These are phyloP conservation scores for Chionis minor DNA, from an alignment of 2,113 vertebrate genomes.

Conservation along the genomic window DNA sequence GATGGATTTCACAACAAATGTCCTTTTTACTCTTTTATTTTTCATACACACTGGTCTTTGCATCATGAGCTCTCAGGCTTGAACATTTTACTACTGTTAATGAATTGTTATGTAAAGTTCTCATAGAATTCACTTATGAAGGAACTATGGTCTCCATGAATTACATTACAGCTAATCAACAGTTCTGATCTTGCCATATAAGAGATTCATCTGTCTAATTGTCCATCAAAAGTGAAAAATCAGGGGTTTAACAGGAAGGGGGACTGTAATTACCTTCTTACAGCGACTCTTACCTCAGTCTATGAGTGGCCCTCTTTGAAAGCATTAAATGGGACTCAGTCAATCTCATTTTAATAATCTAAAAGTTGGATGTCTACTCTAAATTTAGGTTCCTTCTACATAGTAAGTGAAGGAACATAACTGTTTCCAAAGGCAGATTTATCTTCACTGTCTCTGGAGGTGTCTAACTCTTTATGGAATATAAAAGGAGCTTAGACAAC, in stretches of 20 bases:
- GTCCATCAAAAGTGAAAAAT: background rate
- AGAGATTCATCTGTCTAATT: background rate
- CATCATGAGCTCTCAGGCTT: background rate
- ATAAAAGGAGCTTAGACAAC: background rate
- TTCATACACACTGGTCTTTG: background rate
- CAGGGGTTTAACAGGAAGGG: background rate
- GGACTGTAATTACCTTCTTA: background rate
- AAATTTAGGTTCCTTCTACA: background rate
- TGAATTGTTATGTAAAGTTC: background rate
- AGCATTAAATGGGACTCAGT: background rate
- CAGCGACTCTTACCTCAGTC: background rate
- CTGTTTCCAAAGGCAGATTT: background rate
- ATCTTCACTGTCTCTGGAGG: background rate
- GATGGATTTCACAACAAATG: background rate
- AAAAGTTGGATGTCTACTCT: background rate
- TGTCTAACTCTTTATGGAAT: background rate
- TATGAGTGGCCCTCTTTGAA: background rate
- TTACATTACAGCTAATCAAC: background rate
- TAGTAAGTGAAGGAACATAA: background rate
- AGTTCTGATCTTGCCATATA: background rate
- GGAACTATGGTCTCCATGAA: background rate
- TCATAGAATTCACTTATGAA: background rate
- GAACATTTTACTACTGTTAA: background rate
- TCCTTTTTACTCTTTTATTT: background rate
- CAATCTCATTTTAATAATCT: background rate